Base-by-base conservation (phyloP, 35 echinoderm and acorn worm species). In the Stichopus chloronotus region DNA sequence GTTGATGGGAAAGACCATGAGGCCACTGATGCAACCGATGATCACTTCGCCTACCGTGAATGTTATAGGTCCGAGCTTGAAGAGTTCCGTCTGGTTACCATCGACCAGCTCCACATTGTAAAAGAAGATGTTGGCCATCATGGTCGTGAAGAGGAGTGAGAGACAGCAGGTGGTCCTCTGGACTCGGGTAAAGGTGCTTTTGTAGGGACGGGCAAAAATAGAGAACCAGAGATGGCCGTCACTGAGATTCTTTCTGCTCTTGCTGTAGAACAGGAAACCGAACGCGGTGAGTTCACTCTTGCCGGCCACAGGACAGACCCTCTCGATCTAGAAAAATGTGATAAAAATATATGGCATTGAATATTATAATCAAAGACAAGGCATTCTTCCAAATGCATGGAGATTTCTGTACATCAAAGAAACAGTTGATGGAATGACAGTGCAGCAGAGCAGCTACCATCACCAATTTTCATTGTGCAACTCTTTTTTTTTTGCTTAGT, bases 61-160 rank as follows among this genome's bases (percentile, higher is more conserved):
- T 56, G 93, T 92, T 55, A 99, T 87, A 61, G 97, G 95, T 59
- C 97, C 97, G 4, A 99, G 6, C 21, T 24, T 81, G 58, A 90
- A 95, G 59, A 94, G 83, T 11, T 54, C 72, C 55, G 76, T 91
- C 60, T 63, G 78, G 7, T 91, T 87, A 25, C 87, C 57, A 5
- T 58, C 58, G n/a, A 77, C 60, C 43, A 94, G 79, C 76, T 92
- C 90, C 52, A 96, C 92, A 56, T 92, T 88, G 74, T 99, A 99
- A 56, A 99, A 99, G 89, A 99, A 95, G 56, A 99, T 99, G 57
- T 99, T 99, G 25, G 97, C 95, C 97, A 99, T 99, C 97, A 99
- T 99, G 7, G 97, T 94, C 6, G 93, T 93, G 92, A 99, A 99
- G 74, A 99, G 92, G 4, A 99, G 93, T 20, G 97, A 99, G 10